Percentiles rank a stretch among this genome's conserved stretches.
phyloP scores from a whole-genome alignment of 2,113 vertebrate genomes.

The Rhizomys pruinosus region DNA sequence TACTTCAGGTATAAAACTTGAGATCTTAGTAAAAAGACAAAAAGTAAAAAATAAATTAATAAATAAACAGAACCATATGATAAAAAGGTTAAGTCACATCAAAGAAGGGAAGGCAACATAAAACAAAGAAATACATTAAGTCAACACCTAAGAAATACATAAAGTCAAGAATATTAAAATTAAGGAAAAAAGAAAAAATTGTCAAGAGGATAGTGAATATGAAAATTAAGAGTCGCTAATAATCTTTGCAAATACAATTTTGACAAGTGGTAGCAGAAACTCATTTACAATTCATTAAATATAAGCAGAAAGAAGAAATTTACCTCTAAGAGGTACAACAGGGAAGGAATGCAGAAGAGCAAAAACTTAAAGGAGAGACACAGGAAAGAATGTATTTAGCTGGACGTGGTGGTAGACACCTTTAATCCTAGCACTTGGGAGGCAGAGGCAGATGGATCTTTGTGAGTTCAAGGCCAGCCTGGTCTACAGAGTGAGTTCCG shows the following conservation, averaged over 20 bases:
- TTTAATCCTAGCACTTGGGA: no score
- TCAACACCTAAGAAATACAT: neutral
- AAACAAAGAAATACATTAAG: neutral
- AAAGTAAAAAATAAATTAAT: no score
- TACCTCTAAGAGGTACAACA: neutral
- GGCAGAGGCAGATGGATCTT: no score
- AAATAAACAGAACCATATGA: neutral
- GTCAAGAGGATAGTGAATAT: neutral
- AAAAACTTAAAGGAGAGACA: neutral
- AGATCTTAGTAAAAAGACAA: no score
- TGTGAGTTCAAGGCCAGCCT: no score
- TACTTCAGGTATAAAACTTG: no score
- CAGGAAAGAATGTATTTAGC: neutral
- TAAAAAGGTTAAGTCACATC: neutral
- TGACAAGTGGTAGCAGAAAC: neutral
- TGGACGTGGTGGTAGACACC: no score
- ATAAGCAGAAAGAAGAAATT: neutral
- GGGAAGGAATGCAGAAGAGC: neutral
- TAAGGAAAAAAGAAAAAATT: neutral
- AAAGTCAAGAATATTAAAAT: neutral
- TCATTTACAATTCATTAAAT: neutral
- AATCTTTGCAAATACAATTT: constrained; percentile 10
- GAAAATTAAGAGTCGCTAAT: neutral
- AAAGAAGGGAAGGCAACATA: neutral
- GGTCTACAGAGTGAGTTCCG: no score